Evolutionary conservation across 2,888 invertebrate genomes (phyloP), one percentile per base, ranked within the genome.

Genomic region (Apomyelois bistriatella): DNA sequence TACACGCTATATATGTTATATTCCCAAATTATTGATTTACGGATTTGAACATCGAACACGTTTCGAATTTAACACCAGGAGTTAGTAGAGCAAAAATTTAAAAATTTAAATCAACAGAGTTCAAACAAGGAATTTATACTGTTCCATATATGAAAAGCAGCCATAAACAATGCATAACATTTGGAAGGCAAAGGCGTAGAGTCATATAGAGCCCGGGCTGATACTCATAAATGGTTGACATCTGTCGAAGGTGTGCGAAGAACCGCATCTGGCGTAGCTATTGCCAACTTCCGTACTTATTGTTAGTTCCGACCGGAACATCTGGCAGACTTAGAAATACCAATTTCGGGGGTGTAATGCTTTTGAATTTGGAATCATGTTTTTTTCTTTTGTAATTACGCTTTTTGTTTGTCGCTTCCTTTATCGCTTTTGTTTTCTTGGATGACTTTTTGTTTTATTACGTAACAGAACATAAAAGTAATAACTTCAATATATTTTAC

Each of bases 261-360:
- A 43, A 17, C 10, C 55, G 53, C 60, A 60, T 60, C 60, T 60
- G 60, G 57, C 48, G 16, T 22, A 4, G 47, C 47, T 53, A 55
- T 57, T 48, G 54, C 52, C 53, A 48, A 58, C 55, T 55, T 60
- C 60, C 60, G 58, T 15, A 22, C 35, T 32, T 35, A 53, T 53
- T 48, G 53, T 46, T 35, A 37, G 36, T 48, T 42, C 41, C 42
- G 46, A 40, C 48, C 51, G 52, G 51, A 51, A 51, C 52, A 52
- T 52, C 51, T 54, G 54, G 54, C 38, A 32, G 38, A 35, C 22
- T 52, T 50, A 40, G 52, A 52, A 41, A 43, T 37, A 17, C 43
- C 35, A 35, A 43, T 43, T 36, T 40, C 13, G 37, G 43, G 52
- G 52, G 35, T 30, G 38, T 22, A 28, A 38, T 13, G 35, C 32